Base-by-base conservation (phyloP, 2,113 vertebrate genomes). In the Haemorhous mexicanus region DNA sequence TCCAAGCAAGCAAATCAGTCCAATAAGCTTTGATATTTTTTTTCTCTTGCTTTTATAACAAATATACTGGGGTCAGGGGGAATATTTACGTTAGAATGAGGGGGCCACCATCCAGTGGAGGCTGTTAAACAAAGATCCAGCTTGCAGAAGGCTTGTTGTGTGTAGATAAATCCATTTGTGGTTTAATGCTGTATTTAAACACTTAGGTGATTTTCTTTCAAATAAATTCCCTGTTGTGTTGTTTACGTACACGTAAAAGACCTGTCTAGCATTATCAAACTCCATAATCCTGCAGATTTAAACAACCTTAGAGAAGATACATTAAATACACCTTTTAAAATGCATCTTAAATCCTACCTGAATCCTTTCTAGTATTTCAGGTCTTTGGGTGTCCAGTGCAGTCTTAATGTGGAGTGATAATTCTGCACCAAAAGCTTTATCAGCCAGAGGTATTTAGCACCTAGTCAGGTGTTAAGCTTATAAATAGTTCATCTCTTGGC, bases 381-480 rank as follows among this genome's bases (percentile, higher is more conserved):
- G 39, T 92, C 64, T 92, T 80, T 74, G 50, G 33, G 33, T 66
- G 77, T 90, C 84, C 70, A 81, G 79, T 74, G 52, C 56, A 72
- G 23, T 75, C 72, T 80, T 75, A 72, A 35, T 43, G 52, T 90
- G 58, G 39, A 92, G 49, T 76, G 85, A 87, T 72, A 94, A 89
- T 87, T 96, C 82, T 94, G 44, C 56, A 93, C 55, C 49, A 55
- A 81, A 90, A 75, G 10, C 41, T 92, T 64, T 88, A 81, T 90
- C 83, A 72, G 18, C 7, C n/a, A 35, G 72, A 93, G 52, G n/a
- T 90, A 87, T 93, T 90, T 94, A 93, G 89, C 93, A 93, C 72
- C 66, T 53, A 94, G 93, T 93, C 94, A 94, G 83, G 93, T 95
- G 90, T 87, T 92, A 95, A 95, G 69, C 83, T 94, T 94, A 92